A percentile compares a stretch with the other conserved stretches of the same genome.
phyloP scores from a whole-genome alignment of 2,888 invertebrate genomes.

The Hirtodrosophila histrioides region DNA sequence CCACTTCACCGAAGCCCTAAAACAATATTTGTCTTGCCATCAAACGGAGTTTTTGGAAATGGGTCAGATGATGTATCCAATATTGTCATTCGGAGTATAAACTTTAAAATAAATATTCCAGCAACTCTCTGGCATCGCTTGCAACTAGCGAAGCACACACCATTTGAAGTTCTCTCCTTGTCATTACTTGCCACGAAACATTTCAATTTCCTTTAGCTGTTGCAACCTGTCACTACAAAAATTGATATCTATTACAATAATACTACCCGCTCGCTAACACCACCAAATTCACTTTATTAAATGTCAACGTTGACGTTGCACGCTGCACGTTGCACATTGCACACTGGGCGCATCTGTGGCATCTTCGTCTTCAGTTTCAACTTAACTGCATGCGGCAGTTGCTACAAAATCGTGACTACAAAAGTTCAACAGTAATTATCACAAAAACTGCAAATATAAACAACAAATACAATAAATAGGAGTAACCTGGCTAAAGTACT shows the following conservation, averaged over 20 bases:
- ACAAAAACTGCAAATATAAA: conserved; percentile 71
- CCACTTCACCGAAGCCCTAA: conserved; percentile 9
- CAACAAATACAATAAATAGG: conserved; percentile 29
- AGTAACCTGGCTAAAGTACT: no score
- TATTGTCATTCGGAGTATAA: conserved; percentile 19
- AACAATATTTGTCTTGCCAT: conserved; percentile 50
- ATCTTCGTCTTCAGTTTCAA: conserved; percentile 15
- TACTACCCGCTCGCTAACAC: conserved; percentile 26
- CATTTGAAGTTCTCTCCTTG: no score
- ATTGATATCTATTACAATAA: conserved; percentile 70
- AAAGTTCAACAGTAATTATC: conserved; percentile 82
- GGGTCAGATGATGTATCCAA: conserved; percentile 41
- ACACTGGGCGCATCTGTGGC: conserved; percentile 58
- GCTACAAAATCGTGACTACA: conserved; percentile 77
- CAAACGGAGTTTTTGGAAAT: conserved; percentile 26
- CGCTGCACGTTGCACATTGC: conserved; percentile 53
- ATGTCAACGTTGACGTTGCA: conserved; percentile 69
- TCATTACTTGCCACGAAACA: background rate
- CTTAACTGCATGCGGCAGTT: conserved; percentile 15
- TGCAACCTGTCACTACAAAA: conserved; percentile 72
- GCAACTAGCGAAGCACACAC: no score
- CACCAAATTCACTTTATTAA: conserved; percentile 70
- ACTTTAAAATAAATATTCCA: conserved; percentile 58
- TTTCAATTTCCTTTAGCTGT: conserved; percentile 15
- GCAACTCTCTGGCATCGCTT: conserved; percentile 30